These are phyloP conservation scores for Cyclargus thomasi DNA, from an alignment of 1,140 invertebrate species.

Conservation along the genomic window DNA sequence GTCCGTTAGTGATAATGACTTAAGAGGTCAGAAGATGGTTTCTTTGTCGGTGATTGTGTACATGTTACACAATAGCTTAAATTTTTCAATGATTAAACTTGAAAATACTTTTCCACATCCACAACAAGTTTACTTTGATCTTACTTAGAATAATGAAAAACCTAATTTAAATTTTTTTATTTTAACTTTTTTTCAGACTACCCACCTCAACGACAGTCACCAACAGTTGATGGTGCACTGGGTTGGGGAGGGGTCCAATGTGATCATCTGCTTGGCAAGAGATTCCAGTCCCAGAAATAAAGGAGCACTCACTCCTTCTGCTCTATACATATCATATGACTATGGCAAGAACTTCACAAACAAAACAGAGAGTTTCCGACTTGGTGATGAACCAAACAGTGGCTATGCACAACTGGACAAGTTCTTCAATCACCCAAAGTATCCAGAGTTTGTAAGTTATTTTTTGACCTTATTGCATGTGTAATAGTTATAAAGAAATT, in stretches of 20 bases:
- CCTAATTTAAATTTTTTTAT: neutral
- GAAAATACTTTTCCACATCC: no score
- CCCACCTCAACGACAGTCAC: conserved; percentile 87
- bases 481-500: no score
- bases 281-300: conserved; percentile 76
- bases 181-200: conserved; percentile 72
- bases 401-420: conserved; percentile 84
- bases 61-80: no score
- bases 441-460: conserved; percentile 82
- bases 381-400: conserved; percentile 70
- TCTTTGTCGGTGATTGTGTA: neutral
- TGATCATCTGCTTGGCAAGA: conserved; percentile 89
- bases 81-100: no score
- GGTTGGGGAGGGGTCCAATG: conserved; percentile 89
- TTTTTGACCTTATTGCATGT: neutral
- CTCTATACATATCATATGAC: conserved; percentile 90
- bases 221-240: conserved; percentile 93
- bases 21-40: neutral
- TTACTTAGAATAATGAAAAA: conserved; percentile 4
- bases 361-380: conserved; percentile 80
- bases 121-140: neutral
- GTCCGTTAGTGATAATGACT: neutral
- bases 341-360: conserved; percentile 88
- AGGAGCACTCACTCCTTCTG: conserved; percentile 76
- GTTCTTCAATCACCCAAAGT: conserved; percentile 88